These are phyloP conservation scores for Propithecus coquereli DNA, from an alignment of 2,113 vertebrate genomes.

Conservation along the genomic window DNA sequence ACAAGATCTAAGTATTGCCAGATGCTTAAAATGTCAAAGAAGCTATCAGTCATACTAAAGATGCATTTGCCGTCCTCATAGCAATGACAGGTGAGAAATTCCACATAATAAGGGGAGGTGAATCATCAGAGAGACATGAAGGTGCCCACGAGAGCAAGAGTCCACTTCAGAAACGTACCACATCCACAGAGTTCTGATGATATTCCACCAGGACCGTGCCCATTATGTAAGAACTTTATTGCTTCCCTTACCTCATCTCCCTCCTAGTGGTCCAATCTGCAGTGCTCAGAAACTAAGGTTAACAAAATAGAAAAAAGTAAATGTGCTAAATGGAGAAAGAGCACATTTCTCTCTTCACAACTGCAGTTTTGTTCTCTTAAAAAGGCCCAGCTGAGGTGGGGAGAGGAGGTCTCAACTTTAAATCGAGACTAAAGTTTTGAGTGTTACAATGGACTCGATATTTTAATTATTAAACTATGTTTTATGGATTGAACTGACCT, in stretches of 20 bases:
- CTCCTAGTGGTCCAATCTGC: background rate
- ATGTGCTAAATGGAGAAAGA: background rate
- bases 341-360: background rate
- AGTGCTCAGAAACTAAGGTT: background rate
- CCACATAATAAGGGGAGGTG: background rate
- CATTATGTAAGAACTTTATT: background rate
- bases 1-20: background rate
- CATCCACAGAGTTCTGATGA: background rate
- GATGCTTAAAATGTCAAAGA: background rate
- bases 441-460: background rate
- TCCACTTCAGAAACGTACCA: background rate
- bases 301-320: background rate
- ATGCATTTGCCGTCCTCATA: background rate
- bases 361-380: background rate
- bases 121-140: background rate
- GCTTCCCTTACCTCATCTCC: background rate
- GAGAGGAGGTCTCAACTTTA: background rate
- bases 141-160: background rate
- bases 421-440: background rate
- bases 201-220: too few relatives aligned
- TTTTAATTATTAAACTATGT: background rate
- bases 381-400: background rate
- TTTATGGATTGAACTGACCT: background rate
- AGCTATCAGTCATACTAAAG: background rate
- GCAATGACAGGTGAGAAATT: background rate